phyloP scores from a whole-genome alignment of 2,888 invertebrate genomes.

The Dyspetes luteomarginatus region DNA sequence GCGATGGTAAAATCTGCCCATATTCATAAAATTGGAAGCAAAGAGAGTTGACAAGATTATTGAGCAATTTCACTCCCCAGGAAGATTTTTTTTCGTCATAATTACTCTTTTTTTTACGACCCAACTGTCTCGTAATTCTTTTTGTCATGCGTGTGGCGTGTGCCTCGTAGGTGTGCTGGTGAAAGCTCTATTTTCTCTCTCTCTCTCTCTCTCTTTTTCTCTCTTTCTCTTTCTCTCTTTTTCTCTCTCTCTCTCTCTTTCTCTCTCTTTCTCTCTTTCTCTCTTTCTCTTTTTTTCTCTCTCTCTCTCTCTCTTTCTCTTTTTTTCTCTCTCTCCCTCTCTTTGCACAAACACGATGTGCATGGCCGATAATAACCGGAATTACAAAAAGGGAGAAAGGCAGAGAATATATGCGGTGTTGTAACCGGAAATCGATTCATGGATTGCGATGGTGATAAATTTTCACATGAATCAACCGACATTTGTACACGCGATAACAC shows the following conservation, averaged over 20 bases:
- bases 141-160: neutral
- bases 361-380: slow-evolving; percentile 40
- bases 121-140: neutral
- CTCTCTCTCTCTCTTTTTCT: neutral
- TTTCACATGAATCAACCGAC: slow-evolving; percentile 37
- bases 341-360: neutral
- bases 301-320: too few relatives aligned
- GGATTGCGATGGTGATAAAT: slow-evolving; percentile 54
- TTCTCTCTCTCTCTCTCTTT: too few relatives aligned
- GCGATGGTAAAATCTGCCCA: neutral
- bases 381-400: neutral
- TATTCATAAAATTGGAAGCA: too few relatives aligned
- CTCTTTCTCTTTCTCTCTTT: too few relatives aligned
- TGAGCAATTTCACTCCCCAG: slow-evolving; percentile 10
- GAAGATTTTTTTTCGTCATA: neutral
- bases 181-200: neutral
- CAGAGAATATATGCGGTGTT: too few relatives aligned
- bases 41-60: neutral
- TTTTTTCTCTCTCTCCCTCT: too few relatives aligned
- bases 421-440: slow-evolving; percentile 55
- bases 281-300: too few relatives aligned
- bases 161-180: neutral
- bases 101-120: neutral
- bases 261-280: too few relatives aligned
- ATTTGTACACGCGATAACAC: slow-evolving; percentile 26